Evolutionary conservation across 2,888 invertebrate species (phyloP).

Genomic region (Sepiola atlantica): DNA sequence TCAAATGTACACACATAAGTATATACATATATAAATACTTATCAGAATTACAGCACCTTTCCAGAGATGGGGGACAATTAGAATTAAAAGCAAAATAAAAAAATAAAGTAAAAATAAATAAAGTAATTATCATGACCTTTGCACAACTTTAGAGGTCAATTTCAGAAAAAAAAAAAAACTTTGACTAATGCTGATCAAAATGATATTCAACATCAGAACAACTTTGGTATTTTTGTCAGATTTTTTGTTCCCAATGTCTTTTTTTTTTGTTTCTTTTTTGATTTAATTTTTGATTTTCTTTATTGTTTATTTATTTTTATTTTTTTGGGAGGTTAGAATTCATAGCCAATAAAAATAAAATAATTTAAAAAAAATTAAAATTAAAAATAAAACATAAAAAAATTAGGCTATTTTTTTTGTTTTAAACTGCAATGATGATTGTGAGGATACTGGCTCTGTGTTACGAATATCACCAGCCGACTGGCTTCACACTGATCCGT

Average conservation of each 20-base stretch:
- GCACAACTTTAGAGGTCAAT: not conserved
- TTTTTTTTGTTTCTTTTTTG: too few relatives aligned
- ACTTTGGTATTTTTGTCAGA: not conserved
- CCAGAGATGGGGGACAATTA: too few relatives aligned
- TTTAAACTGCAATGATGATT: not conserved
- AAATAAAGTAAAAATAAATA: not conserved
- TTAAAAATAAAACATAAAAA: not conserved
- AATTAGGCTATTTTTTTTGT: not conserved
- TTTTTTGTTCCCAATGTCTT: not conserved
- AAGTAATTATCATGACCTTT: not conserved
- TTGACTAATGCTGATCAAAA: not conserved
- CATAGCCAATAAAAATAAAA: not conserved
- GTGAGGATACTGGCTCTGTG: not conserved
- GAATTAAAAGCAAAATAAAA: too few relatives aligned
- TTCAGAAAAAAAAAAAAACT: not conserved
- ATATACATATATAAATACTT: constrained; percentile 18
- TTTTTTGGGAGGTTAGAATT: not conserved
- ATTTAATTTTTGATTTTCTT: not conserved
- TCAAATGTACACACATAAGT: not conserved
- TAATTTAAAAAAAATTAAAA: not conserved
- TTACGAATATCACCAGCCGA: constrained; percentile 49
- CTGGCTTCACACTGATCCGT: constrained; percentile 58
- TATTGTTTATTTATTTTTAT: not conserved
- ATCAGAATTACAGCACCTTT: not conserved
- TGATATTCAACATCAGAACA: not conserved